Percentiles rank a stretch among this genome's conserved stretches.
Evolutionary conservation across 2,113 vertebrate genomes (phyloP).

Genomic region (Rattus rattus): DNA sequence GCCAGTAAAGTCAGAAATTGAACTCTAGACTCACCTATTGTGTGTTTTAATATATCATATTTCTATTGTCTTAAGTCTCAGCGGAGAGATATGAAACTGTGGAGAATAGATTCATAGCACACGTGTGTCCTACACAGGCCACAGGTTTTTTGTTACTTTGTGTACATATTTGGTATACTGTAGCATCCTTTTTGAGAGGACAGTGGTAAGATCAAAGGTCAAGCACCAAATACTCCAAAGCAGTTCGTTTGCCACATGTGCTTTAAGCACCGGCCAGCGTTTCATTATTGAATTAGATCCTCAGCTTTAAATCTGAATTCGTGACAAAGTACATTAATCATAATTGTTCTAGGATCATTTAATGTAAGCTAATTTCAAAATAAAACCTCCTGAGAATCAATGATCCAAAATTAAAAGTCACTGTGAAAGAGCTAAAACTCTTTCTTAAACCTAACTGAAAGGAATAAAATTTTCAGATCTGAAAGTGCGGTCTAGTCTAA

Average conservation of each 20-base stretch:
- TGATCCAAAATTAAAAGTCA: constrained; percentile 57
- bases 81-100: not conserved
- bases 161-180: not conserved
- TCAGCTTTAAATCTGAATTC: not conserved
- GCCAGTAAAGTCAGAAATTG: not conserved
- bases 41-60: not conserved
- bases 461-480: not conserved
- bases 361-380: constrained; percentile 49
- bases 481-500: not conserved
- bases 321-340: not conserved
- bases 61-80: not conserved
- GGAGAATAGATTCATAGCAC: not conserved
- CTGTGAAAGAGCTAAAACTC: constrained; percentile 44
- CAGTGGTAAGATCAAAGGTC: not conserved
- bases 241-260: rapidly evolving
- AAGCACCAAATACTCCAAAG: not conserved
- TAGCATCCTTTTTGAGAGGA: not conserved
- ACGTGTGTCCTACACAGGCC: not conserved
- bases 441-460: not conserved
- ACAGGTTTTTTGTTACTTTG: not conserved
- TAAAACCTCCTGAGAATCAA: constrained; percentile 49
- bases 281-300: not conserved
- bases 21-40: not conserved
- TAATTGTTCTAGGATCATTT: constrained; percentile 6
- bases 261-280: not conserved